A percentile compares a stretch with the other conserved stretches of the same genome.
phyloP scores from a whole-genome alignment of 2,113 vertebrate genomes.

The Puma concolor region DNA sequence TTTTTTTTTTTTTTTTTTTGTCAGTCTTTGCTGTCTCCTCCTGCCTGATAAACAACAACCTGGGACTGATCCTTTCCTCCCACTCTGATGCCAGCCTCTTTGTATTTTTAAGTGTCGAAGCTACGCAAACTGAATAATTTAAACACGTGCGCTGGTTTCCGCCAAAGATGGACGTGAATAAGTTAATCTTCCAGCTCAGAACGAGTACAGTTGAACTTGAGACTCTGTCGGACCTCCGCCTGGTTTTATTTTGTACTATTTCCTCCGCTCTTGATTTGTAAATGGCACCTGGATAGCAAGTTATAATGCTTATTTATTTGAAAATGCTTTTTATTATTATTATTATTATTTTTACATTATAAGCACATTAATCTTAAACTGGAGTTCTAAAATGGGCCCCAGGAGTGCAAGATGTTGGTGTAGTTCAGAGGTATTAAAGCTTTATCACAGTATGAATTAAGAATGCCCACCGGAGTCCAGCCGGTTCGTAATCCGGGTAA shows the following conservation, averaged over 20 bases:
- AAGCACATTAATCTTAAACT: constrained; percentile 87
- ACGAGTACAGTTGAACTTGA: constrained; percentile 84
- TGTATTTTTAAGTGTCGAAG: constrained; percentile 81
- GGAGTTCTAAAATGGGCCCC: constrained; percentile 81
- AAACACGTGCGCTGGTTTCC: constrained; percentile 86
- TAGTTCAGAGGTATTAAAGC: constrained; percentile 82
- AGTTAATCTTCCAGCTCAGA: constrained; percentile 85
- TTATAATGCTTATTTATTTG: constrained; percentile 91
- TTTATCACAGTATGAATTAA: constrained; percentile 77
- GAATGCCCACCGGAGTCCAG: constrained; percentile 50
- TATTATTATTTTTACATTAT: constrained; percentile 81
- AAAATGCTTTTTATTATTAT: constrained; percentile 83
- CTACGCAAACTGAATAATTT: constrained; percentile 88
- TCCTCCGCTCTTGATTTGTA: constrained; percentile 88
- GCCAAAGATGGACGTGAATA: constrained; percentile 87
- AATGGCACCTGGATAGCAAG: constrained; percentile 89
- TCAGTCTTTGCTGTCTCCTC: constrained; percentile 84
- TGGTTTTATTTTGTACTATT: constrained; percentile 80
- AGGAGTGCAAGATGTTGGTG: constrained; percentile 80
- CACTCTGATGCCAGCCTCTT: constrained; percentile 86
- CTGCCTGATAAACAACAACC: constrained; percentile 85
- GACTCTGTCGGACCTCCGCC: constrained; percentile 82
- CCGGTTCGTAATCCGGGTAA: background rate
- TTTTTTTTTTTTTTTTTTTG: constrained; percentile 6
- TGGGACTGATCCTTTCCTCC: constrained; percentile 85